Evolutionary conservation across 2,888 invertebrate species (phyloP), one percentile per base, ranked within the genome.

Genomic region (Parnassius mnemosyne): DNA sequence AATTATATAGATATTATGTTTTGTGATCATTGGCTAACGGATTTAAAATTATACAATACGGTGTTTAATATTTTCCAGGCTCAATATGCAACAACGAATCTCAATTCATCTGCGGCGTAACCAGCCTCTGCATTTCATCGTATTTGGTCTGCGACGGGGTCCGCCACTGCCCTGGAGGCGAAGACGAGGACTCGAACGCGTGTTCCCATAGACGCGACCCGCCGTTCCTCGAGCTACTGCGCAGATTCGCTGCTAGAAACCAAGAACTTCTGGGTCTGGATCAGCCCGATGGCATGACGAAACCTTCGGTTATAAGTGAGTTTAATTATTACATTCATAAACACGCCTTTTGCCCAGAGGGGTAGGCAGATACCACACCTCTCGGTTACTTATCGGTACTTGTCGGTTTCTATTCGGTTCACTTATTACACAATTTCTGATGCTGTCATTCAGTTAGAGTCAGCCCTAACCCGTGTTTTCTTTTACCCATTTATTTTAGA

Each of bases 81-180:
- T 72, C 83, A 66, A 75, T 84, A 25, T 91, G 91, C 80, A 83
- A 76, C 72, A 84, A 87, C 64, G 84, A 85, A 10, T 83, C 87
- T 43, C 87, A 89, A 67, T 90, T 87, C 73, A 70, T 74, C 9
- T 91, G 91, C 68, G 90, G 90, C 0, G 66, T 75, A 46, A 88
- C 89, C 16, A 80, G 83, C 67, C 86, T 94, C 53, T 95, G 95
- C 81, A 92, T 95, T 60, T 93, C 94, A 1, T 93, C 93, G 57
- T 93, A 93, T 72, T 84, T 95, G 67, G 91, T 93, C 16, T 95
- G 95, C 77, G 95, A 95, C 70, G 94, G 94, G 10, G 92, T 94
- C 25, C 85, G 92, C 1, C 94, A 95, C 76, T 95, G 95, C 69
- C 94, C 95, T 0, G 93, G 93, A 0, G 94, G 93, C 5, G 93